Evolutionary conservation across 2,888 invertebrate species (phyloP), one percentile per base, ranked within the genome.

Genomic region (Diloba caeruleocephala): DNA sequence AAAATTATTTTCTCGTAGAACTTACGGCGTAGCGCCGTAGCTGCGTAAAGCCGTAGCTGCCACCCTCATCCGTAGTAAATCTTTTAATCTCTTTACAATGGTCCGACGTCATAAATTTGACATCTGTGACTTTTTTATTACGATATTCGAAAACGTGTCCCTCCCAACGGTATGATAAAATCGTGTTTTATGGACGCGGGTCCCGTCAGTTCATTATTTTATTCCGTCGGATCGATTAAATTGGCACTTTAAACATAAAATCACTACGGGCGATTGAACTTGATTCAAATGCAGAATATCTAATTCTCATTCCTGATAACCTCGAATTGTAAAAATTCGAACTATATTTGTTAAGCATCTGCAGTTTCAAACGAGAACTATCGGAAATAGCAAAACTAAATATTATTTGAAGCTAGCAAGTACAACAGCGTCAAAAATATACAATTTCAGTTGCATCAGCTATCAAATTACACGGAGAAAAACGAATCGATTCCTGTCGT

Each of bases 61-160:
- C 74, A 66, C 78, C 76, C 81, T 79, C 79, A 76, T 79, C 81
- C 84, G 83, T 87, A 87, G 83, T 92, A 92, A 92, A 93, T 91
- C 90, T 90, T 92, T 92, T 92, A 93, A 93, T 93, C 92, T 90
- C 89, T 92, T 90, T 90, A 89, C 92, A 92, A 90, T 91, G 90
- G 90, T 88, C 88, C 88, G 72, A 84, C 82, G 87, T 90, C 90
- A 92, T 93, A 93, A 93, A 93, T 93, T 91, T 90, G 90, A 92
- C 92, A 92, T 92, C 90, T 92, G 92, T 88, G 92, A 92, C 89
- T 92, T 93, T 92, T 93, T 92, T 92, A 92, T 91, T 89, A 90
- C 92, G 87, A 89, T 91, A 91, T 90, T 90, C 89, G 89, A 88
- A 90, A 88, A 88, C 89, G 89, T 88, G 90, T 85, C 84, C 81